Evolutionary conservation across 2,113 vertebrate species (phyloP).

Genomic region (Tychaedon coryphoeus): DNA sequence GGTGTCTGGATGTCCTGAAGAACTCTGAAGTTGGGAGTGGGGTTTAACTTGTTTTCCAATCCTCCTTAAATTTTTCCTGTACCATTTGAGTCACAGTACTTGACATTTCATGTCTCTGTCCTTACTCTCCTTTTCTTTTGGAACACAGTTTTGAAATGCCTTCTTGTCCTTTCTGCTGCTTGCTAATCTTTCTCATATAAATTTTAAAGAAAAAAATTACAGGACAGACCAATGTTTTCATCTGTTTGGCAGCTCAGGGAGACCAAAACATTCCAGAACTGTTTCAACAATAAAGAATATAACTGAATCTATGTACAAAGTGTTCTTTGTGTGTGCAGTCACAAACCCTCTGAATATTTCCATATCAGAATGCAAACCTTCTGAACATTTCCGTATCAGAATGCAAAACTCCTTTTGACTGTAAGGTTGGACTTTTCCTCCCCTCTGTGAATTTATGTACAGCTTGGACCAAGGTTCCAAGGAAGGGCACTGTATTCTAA

Average conservation of each 20-base stretch:
- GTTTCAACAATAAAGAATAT: conserved; percentile 22
- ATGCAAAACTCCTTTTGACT: not conserved
- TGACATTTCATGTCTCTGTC: not conserved
- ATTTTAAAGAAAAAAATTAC: not conserved
- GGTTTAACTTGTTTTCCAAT: not conserved
- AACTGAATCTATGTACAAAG: not conserved
- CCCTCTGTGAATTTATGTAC: not conserved
- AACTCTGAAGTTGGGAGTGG: not conserved
- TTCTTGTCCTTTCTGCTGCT: not conserved
- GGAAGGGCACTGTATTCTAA: not conserved
- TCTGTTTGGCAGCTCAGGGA: not conserved
- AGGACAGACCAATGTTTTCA: not conserved
- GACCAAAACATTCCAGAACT: conserved; percentile 30
- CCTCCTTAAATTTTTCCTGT: not conserved
- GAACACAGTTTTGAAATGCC: not conserved
- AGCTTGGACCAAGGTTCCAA: not conserved
- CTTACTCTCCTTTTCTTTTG: not conserved
- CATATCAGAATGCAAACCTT: not conserved
- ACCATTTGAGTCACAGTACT: not conserved
- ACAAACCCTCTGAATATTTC: not conserved
- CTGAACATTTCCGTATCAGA: not conserved
- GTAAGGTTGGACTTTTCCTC: not conserved
- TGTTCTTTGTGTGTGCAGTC: conserved; percentile 29
- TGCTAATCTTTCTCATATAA: not conserved
- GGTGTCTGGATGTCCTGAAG: not conserved